A percentile compares a stretch with the other conserved stretches of the same genome.
These are phyloP conservation scores for Trichonephila clavata DNA, from an alignment of 1,140 invertebrate species.

Conservation along the genomic window DNA sequence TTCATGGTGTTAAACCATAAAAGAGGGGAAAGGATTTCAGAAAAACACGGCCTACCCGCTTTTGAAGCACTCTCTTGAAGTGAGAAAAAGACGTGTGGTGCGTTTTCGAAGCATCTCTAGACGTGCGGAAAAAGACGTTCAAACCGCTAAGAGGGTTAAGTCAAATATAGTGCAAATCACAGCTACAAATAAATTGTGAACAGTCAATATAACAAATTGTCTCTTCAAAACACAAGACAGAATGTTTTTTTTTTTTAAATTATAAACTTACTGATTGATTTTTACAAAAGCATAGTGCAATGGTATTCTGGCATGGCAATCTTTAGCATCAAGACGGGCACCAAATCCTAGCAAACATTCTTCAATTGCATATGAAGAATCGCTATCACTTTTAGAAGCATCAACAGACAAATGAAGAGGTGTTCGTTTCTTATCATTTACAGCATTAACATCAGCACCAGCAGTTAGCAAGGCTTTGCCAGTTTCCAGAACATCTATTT, in stretches of 20 bases:
- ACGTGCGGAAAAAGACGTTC: no score
- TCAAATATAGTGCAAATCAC: no score
- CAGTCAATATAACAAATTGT: no score
- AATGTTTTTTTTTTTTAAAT: neutral
- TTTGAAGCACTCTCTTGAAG: no score
- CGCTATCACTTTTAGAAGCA: constrained; percentile 80
- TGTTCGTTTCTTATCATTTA: constrained; percentile 80
- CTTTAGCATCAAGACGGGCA: constrained; percentile 78
- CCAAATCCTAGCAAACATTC: constrained; percentile 79
- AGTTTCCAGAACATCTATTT: constrained; percentile 74
- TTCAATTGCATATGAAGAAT: constrained; percentile 79
- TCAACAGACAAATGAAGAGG: constrained; percentile 82
- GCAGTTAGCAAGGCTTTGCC: constrained; percentile 78
- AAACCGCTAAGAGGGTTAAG: no score
- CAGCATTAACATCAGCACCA: constrained; percentile 79
- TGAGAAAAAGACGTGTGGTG: no score
- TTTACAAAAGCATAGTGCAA: constrained; percentile 83
- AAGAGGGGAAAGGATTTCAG: no score
- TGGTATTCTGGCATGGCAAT: constrained; percentile 79
- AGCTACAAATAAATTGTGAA: no score
- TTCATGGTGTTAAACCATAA: no score
- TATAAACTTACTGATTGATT: constrained; percentile 76
- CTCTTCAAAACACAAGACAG: neutral
- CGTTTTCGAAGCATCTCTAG: no score
- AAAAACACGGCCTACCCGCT: no score